Conservation (phyloP, 2,113 vertebrate species). For the Oenanthe melanoleuca region DNA sequence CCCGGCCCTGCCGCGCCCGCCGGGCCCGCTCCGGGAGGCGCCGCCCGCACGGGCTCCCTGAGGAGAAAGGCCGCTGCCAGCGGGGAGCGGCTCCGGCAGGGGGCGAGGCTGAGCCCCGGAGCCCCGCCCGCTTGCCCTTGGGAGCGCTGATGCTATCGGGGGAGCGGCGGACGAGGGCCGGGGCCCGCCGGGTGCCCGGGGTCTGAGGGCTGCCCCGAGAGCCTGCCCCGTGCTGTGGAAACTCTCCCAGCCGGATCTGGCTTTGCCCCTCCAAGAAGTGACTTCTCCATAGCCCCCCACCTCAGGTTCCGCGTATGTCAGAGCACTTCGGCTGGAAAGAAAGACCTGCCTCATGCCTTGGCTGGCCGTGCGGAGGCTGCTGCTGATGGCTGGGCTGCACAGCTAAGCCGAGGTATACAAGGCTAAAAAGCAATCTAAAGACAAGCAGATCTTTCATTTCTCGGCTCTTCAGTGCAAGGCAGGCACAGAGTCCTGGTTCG, state of each 20-base stretch:
- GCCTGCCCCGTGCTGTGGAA: fast-evolving
- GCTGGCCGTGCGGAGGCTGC: not conserved
- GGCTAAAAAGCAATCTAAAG: not conserved
- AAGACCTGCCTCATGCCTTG: not conserved
- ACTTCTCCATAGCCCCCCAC: too few species aligned
- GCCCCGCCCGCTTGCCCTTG: not conserved
- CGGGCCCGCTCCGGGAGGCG: not conserved
- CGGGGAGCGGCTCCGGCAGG: not conserved
- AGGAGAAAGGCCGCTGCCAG: not conserved
- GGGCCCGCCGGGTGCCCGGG: too few species aligned
- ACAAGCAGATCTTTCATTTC: not conserved
- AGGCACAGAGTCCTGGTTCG: not conserved
- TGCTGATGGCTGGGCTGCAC: fast-evolving
- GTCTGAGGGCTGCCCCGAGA: not conserved
- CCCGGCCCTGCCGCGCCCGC: too few species aligned
- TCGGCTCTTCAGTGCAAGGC: not conserved
- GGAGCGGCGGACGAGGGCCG: too few species aligned
- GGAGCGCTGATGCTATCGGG: too few species aligned
- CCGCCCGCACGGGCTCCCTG: too few species aligned
- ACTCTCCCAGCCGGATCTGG: fast-evolving
- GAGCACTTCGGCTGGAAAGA: too few species aligned
- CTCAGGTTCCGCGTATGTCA: not conserved
- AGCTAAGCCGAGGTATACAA: too few species aligned
- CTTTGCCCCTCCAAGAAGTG: fast-evolving
- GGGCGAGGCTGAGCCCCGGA: not conserved